Conservation (phyloP, 1,140 invertebrate genomes). For the Eciton burchellii region DNA sequence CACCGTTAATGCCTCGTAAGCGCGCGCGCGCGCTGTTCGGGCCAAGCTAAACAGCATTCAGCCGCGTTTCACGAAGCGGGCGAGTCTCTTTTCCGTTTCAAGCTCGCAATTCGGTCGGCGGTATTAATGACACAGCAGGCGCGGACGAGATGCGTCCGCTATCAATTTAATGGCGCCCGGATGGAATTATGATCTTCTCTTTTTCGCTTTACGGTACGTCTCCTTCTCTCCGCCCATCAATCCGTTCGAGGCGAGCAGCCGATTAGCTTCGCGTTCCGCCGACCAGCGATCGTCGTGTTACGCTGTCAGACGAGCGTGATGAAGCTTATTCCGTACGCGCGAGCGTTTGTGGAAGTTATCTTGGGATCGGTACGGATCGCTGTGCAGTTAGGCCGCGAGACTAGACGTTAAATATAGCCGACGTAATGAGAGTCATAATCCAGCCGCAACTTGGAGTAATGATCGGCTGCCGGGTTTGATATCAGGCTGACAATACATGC, state of each 20-base stretch:
- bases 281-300: neutral
- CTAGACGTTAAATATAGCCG: slow-evolving; percentile 67
- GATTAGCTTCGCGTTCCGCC: neutral
- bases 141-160: slow-evolving; percentile 5
- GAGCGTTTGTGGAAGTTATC: slow-evolving; percentile 11
- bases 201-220: neutral
- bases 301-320: neutral
- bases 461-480: slow-evolving; percentile 56
- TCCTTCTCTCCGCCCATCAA: slow-evolving; percentile 13
- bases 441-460: slow-evolving; percentile 59
- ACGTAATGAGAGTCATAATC: slow-evolving; percentile 66
- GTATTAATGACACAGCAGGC: slow-evolving; percentile 4
- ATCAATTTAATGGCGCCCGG: slow-evolving; percentile 20
- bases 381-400: slow-evolving; percentile 22
- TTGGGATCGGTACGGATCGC: slow-evolving; percentile 14
- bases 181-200: slow-evolving; percentile 20
- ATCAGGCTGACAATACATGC: slow-evolving; percentile 48
- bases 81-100: slow-evolving; percentile 17
- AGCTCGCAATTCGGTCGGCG: neutral
- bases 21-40: slow-evolving; percentile 11
- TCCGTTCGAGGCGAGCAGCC: neutral
- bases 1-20: slow-evolving; percentile 59
- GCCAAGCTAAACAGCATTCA: neutral
- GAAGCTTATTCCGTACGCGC: neutral
- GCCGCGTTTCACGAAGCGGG: neutral